A percentile compares a stretch with the other conserved stretches of the same genome.
phyloP scores from a whole-genome alignment of 2,888 invertebrate species.

The Caenorhabditis imperialis region DNA sequence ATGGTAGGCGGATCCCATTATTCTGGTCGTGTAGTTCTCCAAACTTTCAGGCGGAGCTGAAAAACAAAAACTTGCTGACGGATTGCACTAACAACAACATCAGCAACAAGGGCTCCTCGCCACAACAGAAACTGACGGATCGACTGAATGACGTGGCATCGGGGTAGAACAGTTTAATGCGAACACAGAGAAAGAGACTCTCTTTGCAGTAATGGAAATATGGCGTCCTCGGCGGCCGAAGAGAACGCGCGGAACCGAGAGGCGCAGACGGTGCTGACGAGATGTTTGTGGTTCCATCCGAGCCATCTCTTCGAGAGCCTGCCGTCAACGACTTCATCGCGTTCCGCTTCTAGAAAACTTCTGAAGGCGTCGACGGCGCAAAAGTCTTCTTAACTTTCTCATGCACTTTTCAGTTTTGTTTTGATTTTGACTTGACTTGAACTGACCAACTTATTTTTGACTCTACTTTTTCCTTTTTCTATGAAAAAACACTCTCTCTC shows the following conservation, averaged over 20 bases:
- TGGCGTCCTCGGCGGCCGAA: slow-evolving; percentile 18
- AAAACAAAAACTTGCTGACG: slow-evolving; percentile 17
- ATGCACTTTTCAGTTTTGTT: slow-evolving; percentile 14
- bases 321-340: background rate
- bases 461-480: background rate
- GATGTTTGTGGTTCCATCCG: slow-evolving; percentile 50
- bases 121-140: background rate
- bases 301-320: slow-evolving; percentile 43
- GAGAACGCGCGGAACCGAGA: slow-evolving; percentile 20
- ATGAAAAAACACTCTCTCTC: too few relatives aligned
- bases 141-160: background rate
- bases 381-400: background rate
- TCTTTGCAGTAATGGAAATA: slow-evolving; percentile 33
- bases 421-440: background rate
- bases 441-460: slow-evolving; percentile 1
- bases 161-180: too few relatives aligned
- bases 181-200: too few relatives aligned
- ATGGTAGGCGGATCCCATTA: slow-evolving; percentile 16
- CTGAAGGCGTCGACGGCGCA: background rate
- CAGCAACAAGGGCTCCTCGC: background rate
- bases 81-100: slow-evolving; percentile 40
- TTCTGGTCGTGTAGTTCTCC: too few relatives aligned
- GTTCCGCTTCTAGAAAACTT: slow-evolving; percentile 5
- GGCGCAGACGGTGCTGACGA: slow-evolving; percentile 31
- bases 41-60: slow-evolving; percentile 44